phyloP scores from a whole-genome alignment of 2,888 invertebrate species.

The Sarcophaga rosellei region DNA sequence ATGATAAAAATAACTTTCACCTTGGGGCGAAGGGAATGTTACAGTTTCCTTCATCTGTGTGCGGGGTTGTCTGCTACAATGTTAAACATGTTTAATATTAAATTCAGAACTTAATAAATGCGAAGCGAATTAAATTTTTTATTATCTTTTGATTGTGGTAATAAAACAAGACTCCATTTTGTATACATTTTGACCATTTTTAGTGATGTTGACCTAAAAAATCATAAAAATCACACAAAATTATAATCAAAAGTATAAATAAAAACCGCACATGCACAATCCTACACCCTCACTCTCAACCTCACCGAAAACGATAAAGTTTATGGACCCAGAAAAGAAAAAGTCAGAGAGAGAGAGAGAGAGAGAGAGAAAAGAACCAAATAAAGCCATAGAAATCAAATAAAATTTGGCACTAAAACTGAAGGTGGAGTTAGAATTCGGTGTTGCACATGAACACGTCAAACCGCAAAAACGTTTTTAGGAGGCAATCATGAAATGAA shows the following conservation, averaged over 20 bases:
- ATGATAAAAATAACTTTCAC: no score
- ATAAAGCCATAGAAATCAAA: constrained; percentile 58
- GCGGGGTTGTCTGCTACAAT: background rate
- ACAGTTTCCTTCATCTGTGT: background rate
- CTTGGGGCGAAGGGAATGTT: background rate
- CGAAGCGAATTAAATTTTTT: constrained; percentile 47
- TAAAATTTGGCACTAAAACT: constrained; percentile 42
- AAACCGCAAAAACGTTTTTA: background rate
- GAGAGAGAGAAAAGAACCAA: constrained; percentile 14
- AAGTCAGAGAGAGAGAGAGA: background rate
- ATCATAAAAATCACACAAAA: constrained; percentile 59
- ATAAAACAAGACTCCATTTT: constrained; percentile 73
- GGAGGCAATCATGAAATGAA: background rate
- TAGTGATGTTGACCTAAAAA: constrained; percentile 64
- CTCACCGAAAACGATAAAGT: constrained; percentile 52
- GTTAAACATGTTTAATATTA: constrained; percentile 50
- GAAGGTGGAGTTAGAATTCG: constrained; percentile 24
- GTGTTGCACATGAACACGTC: background rate
- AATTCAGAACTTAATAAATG: constrained; percentile 42
- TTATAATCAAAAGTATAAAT: constrained; percentile 12
- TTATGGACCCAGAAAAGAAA: constrained; percentile 53
- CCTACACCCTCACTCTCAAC: background rate
- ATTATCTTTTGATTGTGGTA: constrained; percentile 61
- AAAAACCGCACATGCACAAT: constrained; percentile 14
- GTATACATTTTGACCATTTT: constrained; percentile 53